A percentile compares a stretch with the other conserved stretches of the same genome.
Conservation (phyloP, 2,113 vertebrate genomes). For the Scomber scombrus region DNA sequence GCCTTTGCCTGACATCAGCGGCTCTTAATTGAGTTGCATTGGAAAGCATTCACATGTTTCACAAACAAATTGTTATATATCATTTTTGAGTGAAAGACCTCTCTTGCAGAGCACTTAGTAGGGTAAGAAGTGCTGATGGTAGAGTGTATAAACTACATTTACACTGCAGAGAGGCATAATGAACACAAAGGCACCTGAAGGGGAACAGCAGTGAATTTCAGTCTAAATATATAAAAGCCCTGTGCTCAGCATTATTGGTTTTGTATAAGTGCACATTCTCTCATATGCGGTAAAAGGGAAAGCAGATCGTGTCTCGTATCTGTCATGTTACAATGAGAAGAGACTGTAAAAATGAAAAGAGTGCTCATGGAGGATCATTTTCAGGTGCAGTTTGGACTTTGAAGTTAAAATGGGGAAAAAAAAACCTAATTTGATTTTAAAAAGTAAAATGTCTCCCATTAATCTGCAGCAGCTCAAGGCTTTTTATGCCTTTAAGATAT, state of each 20-base stretch:
- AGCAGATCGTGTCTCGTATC: constrained; percentile 14
- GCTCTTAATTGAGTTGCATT: constrained; percentile 38
- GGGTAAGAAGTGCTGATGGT: constrained; percentile 53
- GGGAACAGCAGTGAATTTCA: constrained; percentile 37
- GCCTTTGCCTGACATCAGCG: neutral
- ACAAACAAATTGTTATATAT: constrained; percentile 8
- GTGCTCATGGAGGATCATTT: neutral
- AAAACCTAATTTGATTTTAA: neutral
- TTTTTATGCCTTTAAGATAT: constrained; percentile 4
- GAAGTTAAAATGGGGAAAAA: constrained; percentile 12
- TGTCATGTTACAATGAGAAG: neutral
- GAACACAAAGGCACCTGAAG: constrained; percentile 53
- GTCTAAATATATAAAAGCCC: constrained; percentile 46
- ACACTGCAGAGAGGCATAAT: constrained; percentile 40
- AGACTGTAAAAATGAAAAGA: neutral
- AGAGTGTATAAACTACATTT: constrained; percentile 37
- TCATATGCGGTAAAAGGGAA: constrained; percentile 1
- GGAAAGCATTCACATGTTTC: constrained; percentile 28
- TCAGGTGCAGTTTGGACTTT: neutral
- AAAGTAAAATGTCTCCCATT: constrained; percentile 7
- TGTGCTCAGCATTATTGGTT: constrained; percentile 58
- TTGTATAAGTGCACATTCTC: constrained; percentile 21
- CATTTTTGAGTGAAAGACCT: constrained; percentile 34
- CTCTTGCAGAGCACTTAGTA: constrained; percentile 38
- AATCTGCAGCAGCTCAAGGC: neutral